Base-by-base conservation (phyloP, 2,888 invertebrate genomes). In the Drosophila emarginata region DNA sequence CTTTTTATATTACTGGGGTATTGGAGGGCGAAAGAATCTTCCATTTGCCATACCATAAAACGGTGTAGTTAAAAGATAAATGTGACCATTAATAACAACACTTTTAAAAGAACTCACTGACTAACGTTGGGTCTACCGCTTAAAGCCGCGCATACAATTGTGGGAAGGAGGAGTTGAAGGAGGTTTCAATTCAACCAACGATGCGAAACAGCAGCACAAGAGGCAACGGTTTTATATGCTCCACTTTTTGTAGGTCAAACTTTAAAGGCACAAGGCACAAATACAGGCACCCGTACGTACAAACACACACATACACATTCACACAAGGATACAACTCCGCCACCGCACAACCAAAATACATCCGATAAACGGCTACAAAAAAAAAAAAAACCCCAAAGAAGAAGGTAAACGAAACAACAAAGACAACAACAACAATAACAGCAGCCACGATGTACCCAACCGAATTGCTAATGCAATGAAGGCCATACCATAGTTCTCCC, bases 201-300 rank as follows among this genome's bases (percentile, higher is more conserved):
- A 4, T 28, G 4, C 15, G 28, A 12, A 54, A 54, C 36, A 36
- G 23, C 32, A 51, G 26, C 40, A 58, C 40, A 45, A 64, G 60
- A 64, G 67, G 65, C 65, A 70, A 62, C 66, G 56, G 64, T 62
- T 73, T 66, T 67, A 67, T 79, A 64, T 72, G 76, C 77, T 77
- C 79, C 72, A 80, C 76, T 74, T 82, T 80, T 73, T 82, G 77
- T 83, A 85, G 84, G 84, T 87, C 84, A 76, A 76, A 77, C 72
- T 74, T 82, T 77, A 70, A 80, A 74, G 72, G 61, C 78, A 68
- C 26, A 26, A 26, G 26, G 26, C 26, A 26, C 70, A 61, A 50
- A 56, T 45, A 56, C 37, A 36, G 62, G 26, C 54, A 57, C 54
- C 28, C 9, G 9, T 32, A 32, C 51, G 50, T 39, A 61, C 23